These are phyloP conservation scores for Caenorhabditis macrosperma DNA, from an alignment of 2,888 invertebrate species.

Conservation along the genomic window DNA sequence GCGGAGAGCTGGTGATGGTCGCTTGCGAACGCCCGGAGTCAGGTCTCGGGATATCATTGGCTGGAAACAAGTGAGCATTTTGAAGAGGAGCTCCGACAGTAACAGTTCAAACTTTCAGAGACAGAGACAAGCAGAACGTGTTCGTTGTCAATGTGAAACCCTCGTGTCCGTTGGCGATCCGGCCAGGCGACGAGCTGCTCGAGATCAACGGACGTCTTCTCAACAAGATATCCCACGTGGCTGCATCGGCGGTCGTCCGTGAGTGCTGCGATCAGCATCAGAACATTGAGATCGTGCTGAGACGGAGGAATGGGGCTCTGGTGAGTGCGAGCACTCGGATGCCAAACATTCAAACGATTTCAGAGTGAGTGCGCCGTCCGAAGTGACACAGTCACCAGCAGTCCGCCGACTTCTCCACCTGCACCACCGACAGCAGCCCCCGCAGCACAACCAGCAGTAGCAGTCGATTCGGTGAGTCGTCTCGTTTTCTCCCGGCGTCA, in stretches of 20 bases:
- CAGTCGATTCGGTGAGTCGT: conserved; percentile 42
- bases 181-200: conserved; percentile 94
- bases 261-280: conserved; percentile 72
- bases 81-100: not conserved
- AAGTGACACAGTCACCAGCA: conserved; percentile 52
- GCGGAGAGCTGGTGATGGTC: conserved; percentile 84
- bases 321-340: conserved; percentile 43
- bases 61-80: conserved; percentile 87
- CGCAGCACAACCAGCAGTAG: too few species aligned
- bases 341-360: conserved; percentile 26
- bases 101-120: conserved; percentile 44
- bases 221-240: conserved; percentile 94
- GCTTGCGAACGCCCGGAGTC: conserved; percentile 86
- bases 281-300: conserved; percentile 70
- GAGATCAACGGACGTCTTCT: conserved; percentile 96
- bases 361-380: conserved; percentile 65
- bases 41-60: conserved; percentile 91
- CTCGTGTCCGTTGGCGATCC: conserved; percentile 87
- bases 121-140: conserved; percentile 84
- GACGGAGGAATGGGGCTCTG: conserved; percentile 62
- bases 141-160: conserved; percentile 96
- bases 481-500: too few species aligned
- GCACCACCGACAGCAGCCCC: too few species aligned
- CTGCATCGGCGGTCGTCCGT: conserved; percentile 96
- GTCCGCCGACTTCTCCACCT: conserved; percentile 36